Conservation (phyloP, 2,888 invertebrate species). For the Pammene fasciana region DNA sequence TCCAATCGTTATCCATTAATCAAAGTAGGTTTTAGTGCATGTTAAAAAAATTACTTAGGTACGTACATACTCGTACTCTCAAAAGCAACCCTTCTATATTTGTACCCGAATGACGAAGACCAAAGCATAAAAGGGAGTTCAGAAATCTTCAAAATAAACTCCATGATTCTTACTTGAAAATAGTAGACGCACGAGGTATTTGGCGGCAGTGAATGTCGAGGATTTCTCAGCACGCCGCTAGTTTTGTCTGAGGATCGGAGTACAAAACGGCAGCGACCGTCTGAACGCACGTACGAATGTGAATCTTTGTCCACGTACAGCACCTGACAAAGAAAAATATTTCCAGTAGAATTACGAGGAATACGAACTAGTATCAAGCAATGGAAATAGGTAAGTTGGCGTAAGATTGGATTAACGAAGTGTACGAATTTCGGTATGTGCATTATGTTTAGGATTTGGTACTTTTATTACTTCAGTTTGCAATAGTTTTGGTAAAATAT, state of each 20-base stretch:
- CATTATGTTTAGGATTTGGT: not conserved
- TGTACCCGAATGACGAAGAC: no score
- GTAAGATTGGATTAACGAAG: not conserved
- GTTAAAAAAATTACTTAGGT: no score
- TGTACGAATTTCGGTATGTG: not conserved
- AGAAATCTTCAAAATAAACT: conserved; percentile 37
- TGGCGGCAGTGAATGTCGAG: conserved; percentile 90
- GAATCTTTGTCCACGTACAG: conserved; percentile 90
- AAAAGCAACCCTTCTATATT: no score
- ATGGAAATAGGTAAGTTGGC: conserved; percentile 18
- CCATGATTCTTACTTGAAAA: conserved; percentile 79
- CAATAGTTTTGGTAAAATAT: not conserved
- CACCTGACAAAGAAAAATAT: conserved; percentile 78
- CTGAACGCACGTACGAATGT: conserved; percentile 88
- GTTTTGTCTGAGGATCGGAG: conserved; percentile 89
- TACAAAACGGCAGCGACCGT: conserved; percentile 89
- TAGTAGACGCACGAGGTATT: conserved; percentile 92
- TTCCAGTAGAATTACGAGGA: conserved; percentile 38
- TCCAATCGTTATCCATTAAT: no score
- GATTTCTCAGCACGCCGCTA: conserved; percentile 89
- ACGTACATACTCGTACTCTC: no score
- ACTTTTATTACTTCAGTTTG: not conserved
- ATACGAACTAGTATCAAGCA: conserved; percentile 24
- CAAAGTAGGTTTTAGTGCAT: no score
- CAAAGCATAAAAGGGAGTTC: not conserved